Conservation (phyloP, 2,888 invertebrate genomes). For the Neocrepidodera transversa region DNA sequence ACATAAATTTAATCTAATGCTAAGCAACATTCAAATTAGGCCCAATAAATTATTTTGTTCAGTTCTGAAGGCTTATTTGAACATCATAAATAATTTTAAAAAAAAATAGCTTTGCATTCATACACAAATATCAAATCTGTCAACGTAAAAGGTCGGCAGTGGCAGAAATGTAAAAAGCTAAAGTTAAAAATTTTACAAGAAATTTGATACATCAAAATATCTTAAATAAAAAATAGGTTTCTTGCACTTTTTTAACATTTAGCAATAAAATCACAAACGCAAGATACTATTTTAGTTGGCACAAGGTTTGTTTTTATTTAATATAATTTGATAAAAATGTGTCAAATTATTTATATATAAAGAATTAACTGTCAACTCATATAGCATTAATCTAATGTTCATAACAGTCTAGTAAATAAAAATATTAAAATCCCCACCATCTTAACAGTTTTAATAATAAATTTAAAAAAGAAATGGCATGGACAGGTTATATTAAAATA, state of each 20-base stretch:
- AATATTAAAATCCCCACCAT: not conserved
- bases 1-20: not conserved
- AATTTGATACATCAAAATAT: too few relatives aligned
- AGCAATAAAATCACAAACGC: not conserved
- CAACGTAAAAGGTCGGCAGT: not conserved
- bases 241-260: not conserved
- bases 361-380: not conserved
- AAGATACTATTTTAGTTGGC: constrained; percentile 11
- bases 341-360: not conserved
- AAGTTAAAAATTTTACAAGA: too few relatives aligned
- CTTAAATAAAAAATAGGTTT: too few relatives aligned
- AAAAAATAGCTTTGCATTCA: not conserved
- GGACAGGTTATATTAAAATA: too few relatives aligned
- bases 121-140: not conserved
- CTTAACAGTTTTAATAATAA: too few relatives aligned
- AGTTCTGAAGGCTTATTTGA: constrained; percentile 12
- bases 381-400: not conserved
- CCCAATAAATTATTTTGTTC: constrained; percentile 3
- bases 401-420: constrained; percentile 10
- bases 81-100: not conserved
- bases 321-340: constrained; percentile 6
- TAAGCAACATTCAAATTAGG: constrained; percentile 14
- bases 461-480: too few relatives aligned
- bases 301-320: constrained; percentile 2
- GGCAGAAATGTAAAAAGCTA: too few relatives aligned